Conservation (phyloP, 2,888 invertebrate genomes). For the Eristalis arbustorum region DNA sequence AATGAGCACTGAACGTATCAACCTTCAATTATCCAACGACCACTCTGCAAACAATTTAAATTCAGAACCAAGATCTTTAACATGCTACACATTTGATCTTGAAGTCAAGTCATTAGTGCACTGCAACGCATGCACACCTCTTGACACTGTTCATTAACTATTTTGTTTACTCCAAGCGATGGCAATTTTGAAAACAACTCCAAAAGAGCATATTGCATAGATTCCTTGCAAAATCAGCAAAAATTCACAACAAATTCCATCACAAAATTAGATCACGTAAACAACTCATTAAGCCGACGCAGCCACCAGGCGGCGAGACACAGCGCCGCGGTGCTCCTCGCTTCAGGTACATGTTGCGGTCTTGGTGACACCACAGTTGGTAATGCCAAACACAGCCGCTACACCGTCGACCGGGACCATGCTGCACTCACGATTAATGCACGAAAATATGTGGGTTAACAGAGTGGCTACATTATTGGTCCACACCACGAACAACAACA, state of each 20-base stretch:
- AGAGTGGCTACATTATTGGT: constrained; percentile 19
- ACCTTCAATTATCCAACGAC: neutral
- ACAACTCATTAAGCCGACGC: constrained; percentile 54
- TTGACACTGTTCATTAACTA: neutral
- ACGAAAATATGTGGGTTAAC: constrained; percentile 58
- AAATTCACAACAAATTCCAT: constrained; percentile 51
- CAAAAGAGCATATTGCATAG: constrained; percentile 18
- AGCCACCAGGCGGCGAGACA: neutral
- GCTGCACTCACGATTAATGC: constrained; percentile 34
- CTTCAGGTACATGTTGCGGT: constrained; percentile 20
- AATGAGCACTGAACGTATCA: too few species aligned
- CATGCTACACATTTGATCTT: neutral
- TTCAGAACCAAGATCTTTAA: too few species aligned
- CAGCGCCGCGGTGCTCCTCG: neutral
- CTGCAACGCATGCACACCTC: neutral
- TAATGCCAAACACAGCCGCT: constrained; percentile 43
- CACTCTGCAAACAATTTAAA: too few species aligned
- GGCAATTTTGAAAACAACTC: constrained; percentile 10
- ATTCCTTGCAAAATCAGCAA: constrained; percentile 16
- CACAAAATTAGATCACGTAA: constrained; percentile 55
- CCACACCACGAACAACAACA: constrained; percentile 26
- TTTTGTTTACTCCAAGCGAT: neutral
- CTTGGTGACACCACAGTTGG: constrained; percentile 65
- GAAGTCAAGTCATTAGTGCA: too few species aligned
- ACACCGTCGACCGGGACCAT: constrained; percentile 28